Evolutionary conservation across 2,797 vertebrate genomes (phyloP).

Genomic region (Apodemus agrarius): DNA sequence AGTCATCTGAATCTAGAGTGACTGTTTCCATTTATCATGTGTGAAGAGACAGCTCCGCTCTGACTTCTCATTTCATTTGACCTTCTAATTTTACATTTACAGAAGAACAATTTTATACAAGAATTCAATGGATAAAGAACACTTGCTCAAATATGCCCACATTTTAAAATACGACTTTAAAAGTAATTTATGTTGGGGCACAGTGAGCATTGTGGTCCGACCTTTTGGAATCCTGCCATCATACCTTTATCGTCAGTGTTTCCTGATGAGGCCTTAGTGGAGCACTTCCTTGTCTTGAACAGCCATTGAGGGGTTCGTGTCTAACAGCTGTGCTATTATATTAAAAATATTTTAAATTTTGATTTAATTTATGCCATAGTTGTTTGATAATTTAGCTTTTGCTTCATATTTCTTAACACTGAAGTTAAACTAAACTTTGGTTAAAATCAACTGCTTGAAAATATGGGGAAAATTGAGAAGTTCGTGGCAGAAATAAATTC

Average conservation of each 20-base stretch:
- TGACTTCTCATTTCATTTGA: neutral
- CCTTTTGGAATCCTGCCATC: neutral
- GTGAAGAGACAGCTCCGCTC: neutral
- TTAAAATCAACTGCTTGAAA: conserved; percentile 38
- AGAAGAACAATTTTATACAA: neutral
- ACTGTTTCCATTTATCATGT: neutral
- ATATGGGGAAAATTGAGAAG: conserved; percentile 14
- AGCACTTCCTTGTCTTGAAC: neutral
- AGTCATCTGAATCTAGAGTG: neutral
- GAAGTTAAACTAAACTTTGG: neutral
- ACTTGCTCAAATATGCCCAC: neutral
- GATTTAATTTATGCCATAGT: neutral
- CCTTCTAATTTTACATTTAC: neutral
- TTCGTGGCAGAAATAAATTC: neutral
- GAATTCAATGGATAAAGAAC: neutral
- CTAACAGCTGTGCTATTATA: neutral
- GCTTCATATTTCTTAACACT: neutral
- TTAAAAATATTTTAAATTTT: neutral
- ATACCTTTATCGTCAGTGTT: neutral
- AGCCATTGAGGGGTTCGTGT: neutral
- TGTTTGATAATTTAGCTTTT: conserved; percentile 10
- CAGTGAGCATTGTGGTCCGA: neutral
- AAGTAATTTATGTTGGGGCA: neutral
- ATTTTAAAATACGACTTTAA: conserved; percentile 1
- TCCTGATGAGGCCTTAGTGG: neutral